Evolutionary conservation across 53 echinoderm and acorn worm genomes (phyloP).

Genomic region (Patiria pectinifera): DNA sequence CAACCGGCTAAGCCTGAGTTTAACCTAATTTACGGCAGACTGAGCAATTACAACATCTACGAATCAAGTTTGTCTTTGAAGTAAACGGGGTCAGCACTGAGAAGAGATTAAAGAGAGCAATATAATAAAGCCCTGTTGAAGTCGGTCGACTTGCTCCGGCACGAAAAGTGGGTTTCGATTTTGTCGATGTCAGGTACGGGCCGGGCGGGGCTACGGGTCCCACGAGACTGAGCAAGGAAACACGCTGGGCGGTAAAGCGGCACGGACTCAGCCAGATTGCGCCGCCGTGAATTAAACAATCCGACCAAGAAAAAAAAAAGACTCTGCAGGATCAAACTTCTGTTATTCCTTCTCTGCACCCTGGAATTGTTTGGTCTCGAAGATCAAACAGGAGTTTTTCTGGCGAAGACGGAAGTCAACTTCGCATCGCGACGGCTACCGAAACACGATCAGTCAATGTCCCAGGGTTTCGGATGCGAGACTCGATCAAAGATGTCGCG

Average conservation of each 20-base stretch:
- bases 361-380: not conserved
- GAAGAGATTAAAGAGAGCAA: not conserved
- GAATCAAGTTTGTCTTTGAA: not conserved
- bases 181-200: not conserved
- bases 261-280: not conserved
- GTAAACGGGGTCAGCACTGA: not conserved
- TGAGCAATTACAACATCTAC: not conserved
- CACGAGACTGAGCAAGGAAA: not conserved
- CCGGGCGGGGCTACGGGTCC: not conserved
- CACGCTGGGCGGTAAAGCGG: not conserved
- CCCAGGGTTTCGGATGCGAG: not conserved
- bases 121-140: not conserved
- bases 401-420: not conserved
- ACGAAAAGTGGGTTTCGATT: not conserved
- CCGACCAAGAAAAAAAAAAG: not conserved
- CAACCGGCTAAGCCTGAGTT: too few relatives aligned
- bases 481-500: not conserved
- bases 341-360: not conserved
- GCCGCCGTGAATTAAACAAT: constrained; percentile 13
- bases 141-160: not conserved
- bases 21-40: not conserved
- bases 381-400: constrained; percentile 15
- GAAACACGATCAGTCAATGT: constrained; percentile 16
- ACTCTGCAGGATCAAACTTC: not conserved
- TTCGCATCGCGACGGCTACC: not conserved